Evolutionary conservation across 2,113 vertebrate species (phyloP).

Genomic region (Siniperca knerii): DNA sequence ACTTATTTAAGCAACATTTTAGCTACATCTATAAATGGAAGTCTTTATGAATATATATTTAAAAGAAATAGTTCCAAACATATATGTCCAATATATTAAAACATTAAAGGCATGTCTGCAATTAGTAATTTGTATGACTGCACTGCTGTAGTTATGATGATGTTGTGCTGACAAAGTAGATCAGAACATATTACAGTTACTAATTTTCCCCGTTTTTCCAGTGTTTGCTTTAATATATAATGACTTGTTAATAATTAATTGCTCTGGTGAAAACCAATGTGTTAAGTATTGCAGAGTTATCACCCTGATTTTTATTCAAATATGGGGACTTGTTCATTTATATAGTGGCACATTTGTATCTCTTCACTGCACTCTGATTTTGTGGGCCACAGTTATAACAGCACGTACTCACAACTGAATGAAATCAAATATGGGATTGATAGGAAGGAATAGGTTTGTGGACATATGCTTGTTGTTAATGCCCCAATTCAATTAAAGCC

Average conservation of each 20-base stretch:
- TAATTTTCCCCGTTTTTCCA: not conserved
- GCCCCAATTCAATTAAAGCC: conserved; percentile 60
- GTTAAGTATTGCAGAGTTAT: conserved; percentile 1
- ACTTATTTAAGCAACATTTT: not conserved
- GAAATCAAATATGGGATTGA: conserved; percentile 45
- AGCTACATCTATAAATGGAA: not conserved
- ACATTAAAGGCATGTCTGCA: not conserved
- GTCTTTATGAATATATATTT: not conserved
- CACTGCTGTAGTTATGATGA: not conserved
- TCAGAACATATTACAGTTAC: not conserved
- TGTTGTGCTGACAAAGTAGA: not conserved
- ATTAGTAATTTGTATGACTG: not conserved
- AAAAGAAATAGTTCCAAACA: not conserved
- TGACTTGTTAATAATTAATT: conserved; percentile 9
- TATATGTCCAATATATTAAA: not conserved
- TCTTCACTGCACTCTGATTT: conserved; percentile 19
- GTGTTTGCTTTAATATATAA: conserved; percentile 9
- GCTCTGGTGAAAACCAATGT: conserved; percentile 1
- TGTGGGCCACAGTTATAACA: conserved; percentile 12
- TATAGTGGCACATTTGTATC: conserved; percentile 9
- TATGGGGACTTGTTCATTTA: not conserved
- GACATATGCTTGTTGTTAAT: conserved; percentile 62
- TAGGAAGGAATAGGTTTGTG: conserved; percentile 32
- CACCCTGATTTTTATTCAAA: conserved; percentile 5
- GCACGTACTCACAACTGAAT: conserved; percentile 34